phyloP scores from a whole-genome alignment of 2,797 vertebrate genomes.

The Coregonus ussuriensis region DNA sequence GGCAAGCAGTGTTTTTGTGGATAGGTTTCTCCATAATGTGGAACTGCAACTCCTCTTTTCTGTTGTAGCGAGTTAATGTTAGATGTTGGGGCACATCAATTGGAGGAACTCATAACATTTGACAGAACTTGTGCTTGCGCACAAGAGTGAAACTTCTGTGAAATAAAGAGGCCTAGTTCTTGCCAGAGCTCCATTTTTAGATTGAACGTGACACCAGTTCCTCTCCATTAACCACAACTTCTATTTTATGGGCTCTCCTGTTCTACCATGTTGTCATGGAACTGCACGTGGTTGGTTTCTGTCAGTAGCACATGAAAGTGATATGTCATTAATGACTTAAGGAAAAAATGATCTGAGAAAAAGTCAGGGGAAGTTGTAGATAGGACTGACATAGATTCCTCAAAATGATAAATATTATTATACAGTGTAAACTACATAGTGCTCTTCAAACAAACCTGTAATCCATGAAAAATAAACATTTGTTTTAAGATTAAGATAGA shows the following conservation, averaged over 20 bases:
- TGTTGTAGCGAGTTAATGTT: constrained; percentile 5
- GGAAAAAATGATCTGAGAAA: too few species aligned
- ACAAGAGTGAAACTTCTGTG: constrained; percentile 25
- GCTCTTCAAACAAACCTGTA: not conserved
- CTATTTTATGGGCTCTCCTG: constrained; percentile 41
- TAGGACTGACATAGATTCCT: too few species aligned
- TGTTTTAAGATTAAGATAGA: not conserved
- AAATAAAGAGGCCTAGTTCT: constrained; percentile 10
- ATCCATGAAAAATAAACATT: not conserved
- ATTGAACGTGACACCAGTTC: constrained; percentile 50
- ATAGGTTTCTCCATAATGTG: constrained; percentile 39
- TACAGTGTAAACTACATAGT: not conserved
- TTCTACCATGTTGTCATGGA: constrained; percentile 43
- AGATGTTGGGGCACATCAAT: constrained; percentile 13
- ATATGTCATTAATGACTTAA: too few species aligned
- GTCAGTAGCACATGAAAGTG: not conserved
- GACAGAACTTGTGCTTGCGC: constrained; percentile 28
- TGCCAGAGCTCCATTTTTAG: constrained; percentile 41
- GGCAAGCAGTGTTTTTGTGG: constrained; percentile 9
- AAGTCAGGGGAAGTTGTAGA: too few species aligned
- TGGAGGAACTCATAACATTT: constrained; percentile 46
- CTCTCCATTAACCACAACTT: constrained; percentile 59
- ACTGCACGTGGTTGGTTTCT: not conserved
- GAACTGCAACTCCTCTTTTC: constrained; percentile 40
- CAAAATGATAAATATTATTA: not conserved